Evolutionary conservation across 2,888 invertebrate species (phyloP).

Genomic region (Cerastoderma edule): DNA sequence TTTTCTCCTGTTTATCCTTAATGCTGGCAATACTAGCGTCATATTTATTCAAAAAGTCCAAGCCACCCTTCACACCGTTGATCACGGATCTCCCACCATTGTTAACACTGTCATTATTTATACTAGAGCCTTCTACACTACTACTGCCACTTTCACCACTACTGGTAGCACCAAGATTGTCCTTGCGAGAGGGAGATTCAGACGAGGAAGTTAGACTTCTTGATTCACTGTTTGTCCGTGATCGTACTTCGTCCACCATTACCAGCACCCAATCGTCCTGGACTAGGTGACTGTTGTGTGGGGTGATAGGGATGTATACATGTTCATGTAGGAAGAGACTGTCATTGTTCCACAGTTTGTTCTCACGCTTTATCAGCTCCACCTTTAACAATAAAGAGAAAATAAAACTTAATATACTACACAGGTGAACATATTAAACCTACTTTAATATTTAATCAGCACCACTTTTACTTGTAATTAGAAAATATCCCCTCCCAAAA

Average conservation of each 20-base stretch:
- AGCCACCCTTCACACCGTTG: conserved; percentile 34
- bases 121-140: conserved; percentile 27
- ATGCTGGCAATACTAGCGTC: conserved; percentile 83
- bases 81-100: conserved; percentile 15
- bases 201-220: conserved; percentile 23
- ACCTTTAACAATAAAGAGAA: conserved; percentile 90
- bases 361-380: conserved; percentile 95
- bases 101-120: conserved; percentile 10
- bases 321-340: conserved; percentile 95
- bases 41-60: conserved; percentile 84
- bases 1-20: conserved; percentile 81
- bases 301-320: conserved; percentile 90
- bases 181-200: neutral
- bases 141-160: conserved; percentile 15
- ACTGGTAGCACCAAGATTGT: conserved; percentile 4
- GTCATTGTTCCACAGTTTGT: conserved; percentile 95
- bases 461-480: too few relatives aligned
- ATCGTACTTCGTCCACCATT: conserved; percentile 51
- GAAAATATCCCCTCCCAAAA: too few relatives aligned
- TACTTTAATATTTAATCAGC: too few relatives aligned
- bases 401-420: conserved; percentile 62
- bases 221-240: conserved; percentile 61
- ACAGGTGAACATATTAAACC: too few relatives aligned
- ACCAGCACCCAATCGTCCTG: conserved; percentile 65
- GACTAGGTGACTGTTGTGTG: conserved; percentile 68